phyloP scores from a whole-genome alignment of 2,888 invertebrate species.

The Lepeophtheirus nordmannii region DNA sequence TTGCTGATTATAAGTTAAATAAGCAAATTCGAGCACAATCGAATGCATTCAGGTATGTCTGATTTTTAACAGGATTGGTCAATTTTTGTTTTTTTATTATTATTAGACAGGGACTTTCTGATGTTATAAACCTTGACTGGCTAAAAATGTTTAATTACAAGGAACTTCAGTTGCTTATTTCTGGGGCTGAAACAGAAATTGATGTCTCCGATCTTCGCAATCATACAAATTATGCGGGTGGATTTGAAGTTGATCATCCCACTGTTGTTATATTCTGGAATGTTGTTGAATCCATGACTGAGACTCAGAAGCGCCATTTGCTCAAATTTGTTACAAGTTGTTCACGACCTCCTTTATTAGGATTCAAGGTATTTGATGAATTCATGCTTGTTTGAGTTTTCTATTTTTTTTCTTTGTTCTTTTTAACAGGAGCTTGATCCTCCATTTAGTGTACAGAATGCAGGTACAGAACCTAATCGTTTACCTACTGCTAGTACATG shows the following conservation, averaged over 20 bases:
- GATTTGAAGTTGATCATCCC: constrained; percentile 34
- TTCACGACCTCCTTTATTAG: constrained; percentile 84
- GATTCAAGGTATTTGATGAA: constrained; percentile 60
- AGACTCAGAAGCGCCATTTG: constrained; percentile 65
- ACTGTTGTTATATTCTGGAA: constrained; percentile 70
- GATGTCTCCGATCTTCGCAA: constrained; percentile 71
- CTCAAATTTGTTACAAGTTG: constrained; percentile 97
- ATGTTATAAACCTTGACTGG: constrained; percentile 82
- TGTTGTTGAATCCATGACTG: constrained; percentile 63
- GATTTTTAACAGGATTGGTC: neutral
- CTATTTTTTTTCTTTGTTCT: constrained; percentile 14
- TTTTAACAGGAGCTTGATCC: constrained; percentile 69
- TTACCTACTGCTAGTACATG: constrained; percentile 95
- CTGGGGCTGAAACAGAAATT: constrained; percentile 83
- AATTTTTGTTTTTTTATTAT: constrained; percentile 12
- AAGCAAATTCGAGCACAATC: constrained; percentile 46
- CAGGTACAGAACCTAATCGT: constrained; percentile 62
- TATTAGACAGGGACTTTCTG: constrained; percentile 47
- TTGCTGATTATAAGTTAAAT: constrained; percentile 90
- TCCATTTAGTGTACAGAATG: constrained; percentile 86
- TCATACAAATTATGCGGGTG: constrained; percentile 74
- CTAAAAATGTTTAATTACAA: constrained; percentile 82
- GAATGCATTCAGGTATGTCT: constrained; percentile 26
- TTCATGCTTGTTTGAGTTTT: constrained; percentile 26
- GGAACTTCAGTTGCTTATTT: constrained; percentile 89